phyloP scores from a whole-genome alignment of 2,113 vertebrate species.

The Passerina amoena region DNA sequence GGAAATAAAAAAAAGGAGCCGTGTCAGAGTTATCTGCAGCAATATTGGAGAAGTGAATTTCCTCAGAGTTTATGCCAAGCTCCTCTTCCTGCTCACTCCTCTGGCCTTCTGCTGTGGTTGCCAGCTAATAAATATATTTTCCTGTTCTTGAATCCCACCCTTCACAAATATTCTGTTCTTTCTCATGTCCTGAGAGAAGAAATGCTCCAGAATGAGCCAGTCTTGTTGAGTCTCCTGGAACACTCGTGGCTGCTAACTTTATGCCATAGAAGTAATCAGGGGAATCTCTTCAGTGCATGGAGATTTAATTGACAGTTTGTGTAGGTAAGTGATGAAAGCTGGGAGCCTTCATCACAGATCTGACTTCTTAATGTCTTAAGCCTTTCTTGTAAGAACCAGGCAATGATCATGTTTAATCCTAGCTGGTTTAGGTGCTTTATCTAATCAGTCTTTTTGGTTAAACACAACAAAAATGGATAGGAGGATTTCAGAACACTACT shows the following conservation, averaged over 20 bases:
- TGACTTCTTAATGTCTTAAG: background rate
- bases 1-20: background rate
- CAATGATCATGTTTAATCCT: background rate
- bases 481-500: background rate
- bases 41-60: background rate
- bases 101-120: background rate
- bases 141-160: background rate
- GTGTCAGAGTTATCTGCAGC: rapidly evolving
- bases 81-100: background rate
- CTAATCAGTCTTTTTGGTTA: background rate
- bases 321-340: background rate
- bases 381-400: background rate
- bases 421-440: background rate
- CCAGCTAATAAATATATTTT: background rate
- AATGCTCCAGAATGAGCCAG: background rate
- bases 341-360: background rate
- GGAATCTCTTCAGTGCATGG: background rate
- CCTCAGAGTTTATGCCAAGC: rapidly evolving
- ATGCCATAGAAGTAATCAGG: background rate
- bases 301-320: background rate
- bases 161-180: background rate
- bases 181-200: background rate
- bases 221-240: background rate
- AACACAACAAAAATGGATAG: background rate
- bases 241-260: background rate